Evolutionary conservation across 2,797 vertebrate genomes (phyloP).

Genomic region (Pygocentrus nattereri): DNA sequence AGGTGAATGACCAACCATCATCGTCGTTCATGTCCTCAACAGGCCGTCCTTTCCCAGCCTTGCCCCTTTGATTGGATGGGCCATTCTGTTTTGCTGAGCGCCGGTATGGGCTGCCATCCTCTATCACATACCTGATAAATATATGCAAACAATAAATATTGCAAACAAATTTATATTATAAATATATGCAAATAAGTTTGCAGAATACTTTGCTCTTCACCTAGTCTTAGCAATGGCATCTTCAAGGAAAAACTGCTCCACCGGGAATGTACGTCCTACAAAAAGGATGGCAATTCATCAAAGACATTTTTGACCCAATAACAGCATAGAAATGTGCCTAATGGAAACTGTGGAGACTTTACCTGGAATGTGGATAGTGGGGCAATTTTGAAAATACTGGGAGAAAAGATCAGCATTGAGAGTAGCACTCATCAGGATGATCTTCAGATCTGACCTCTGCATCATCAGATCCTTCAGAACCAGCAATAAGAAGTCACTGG

Average conservation of each 20-base stretch:
- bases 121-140: slow-evolving; percentile 87
- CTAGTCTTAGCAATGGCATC: slow-evolving; percentile 89
- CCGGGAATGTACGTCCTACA: slow-evolving; percentile 92
- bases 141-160: not conserved
- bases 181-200: not conserved
- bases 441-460: slow-evolving; percentile 88
- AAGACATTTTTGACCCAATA: not conserved
- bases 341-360: not conserved
- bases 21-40: slow-evolving; percentile 85
- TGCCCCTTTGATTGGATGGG: slow-evolving; percentile 66
- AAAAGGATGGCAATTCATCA: slow-evolving; percentile 14
- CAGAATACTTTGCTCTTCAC: slow-evolving; percentile 69
- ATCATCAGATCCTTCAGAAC: slow-evolving; percentile 92
- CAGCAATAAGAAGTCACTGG: slow-evolving; percentile 95
- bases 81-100: slow-evolving; percentile 82
- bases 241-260: slow-evolving; percentile 96
- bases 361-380: slow-evolving; percentile 94
- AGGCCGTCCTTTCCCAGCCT: slow-evolving; percentile 62
- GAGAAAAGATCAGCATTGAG: slow-evolving; percentile 95
- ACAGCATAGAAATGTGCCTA: not conserved
- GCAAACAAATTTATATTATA: no score
- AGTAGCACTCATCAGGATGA: slow-evolving; percentile 97
- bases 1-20: slow-evolving; percentile 78
- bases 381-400: slow-evolving; percentile 90
- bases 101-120: slow-evolving; percentile 89